These are phyloP conservation scores for Pseudomyrmex concolor DNA, from an alignment of 1,140 invertebrate species.

Conservation along the genomic window DNA sequence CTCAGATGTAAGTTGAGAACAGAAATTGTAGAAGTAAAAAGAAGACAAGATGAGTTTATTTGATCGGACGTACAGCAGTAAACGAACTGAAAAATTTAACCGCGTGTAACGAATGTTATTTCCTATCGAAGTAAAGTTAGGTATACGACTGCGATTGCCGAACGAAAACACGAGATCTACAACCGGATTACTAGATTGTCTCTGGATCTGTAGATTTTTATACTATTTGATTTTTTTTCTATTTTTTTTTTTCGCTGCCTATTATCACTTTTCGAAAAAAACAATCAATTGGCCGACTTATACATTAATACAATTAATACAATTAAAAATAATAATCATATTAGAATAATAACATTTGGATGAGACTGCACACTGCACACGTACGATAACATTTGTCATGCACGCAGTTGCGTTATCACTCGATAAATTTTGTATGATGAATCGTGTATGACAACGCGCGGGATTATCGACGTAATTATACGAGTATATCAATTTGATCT, in stretches of 20 bases:
- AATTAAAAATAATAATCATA: slow-evolving; percentile 66
- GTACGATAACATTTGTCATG: slow-evolving; percentile 40
- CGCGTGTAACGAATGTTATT: slow-evolving; percentile 1
- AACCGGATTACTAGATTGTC: slow-evolving; percentile 30
- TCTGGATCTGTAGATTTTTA: slow-evolving; percentile 28
- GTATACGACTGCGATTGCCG: not conserved
- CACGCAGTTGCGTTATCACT: slow-evolving; percentile 62
- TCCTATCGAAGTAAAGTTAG: slow-evolving; percentile 19
- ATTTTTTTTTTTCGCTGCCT: slow-evolving; percentile 11
- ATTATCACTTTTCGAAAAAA: slow-evolving; percentile 69
- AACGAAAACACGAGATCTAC: slow-evolving; percentile 52
- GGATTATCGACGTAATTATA: slow-evolving; percentile 65
- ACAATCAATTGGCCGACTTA: slow-evolving; percentile 21
- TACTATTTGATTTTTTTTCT: slow-evolving; percentile 9
- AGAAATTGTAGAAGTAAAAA: not conserved
- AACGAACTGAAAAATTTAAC: slow-evolving; percentile 9
- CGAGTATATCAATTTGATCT: no score
- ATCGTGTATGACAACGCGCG: slow-evolving; percentile 22
- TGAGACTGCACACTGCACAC: not conserved
- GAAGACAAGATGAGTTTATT: not conserved
- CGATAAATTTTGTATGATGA: slow-evolving; percentile 51
- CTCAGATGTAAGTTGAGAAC: not conserved
- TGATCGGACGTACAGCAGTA: not conserved
- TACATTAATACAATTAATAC: no score
- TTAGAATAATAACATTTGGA: slow-evolving; percentile 65